Evolutionary conservation across 2,888 invertebrate genomes (phyloP), one percentile per base, ranked within the genome.

Genomic region (Eupithecia vulgata): DNA sequence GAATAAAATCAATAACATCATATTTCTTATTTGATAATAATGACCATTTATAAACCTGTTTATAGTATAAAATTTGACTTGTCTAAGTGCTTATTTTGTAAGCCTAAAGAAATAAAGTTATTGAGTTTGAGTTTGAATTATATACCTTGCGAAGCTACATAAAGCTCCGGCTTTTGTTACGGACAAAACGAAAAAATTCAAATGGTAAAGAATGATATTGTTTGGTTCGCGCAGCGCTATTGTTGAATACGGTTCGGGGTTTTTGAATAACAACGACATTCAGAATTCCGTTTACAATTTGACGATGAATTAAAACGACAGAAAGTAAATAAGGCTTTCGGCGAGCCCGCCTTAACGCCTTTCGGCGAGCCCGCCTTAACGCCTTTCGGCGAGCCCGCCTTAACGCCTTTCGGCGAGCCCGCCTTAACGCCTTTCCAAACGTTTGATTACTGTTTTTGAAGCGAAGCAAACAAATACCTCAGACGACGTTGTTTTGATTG

Each of bases 151-250:
- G n/a, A n/a, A n/a, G n/a, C n/a, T n/a, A n/a, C 70, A 76, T 76
- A 69, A 73, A 73, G 69, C 62, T 13, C 66, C 59, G 6, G 66
- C 73, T 45, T 71, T 76, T 76, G 75, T 76, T 68, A 67, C 57
- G 17, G 37, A 71, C 68, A 45, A 48, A 68, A 76, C 67, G 30
- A 48, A 70, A 75, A 76, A 73, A 71, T 71, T 62, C 72, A 78
- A 76, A 78, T 72, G 71, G 72, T 71, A 66, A 67, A 67, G 71
- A 78, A 73, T 76, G 71, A 73, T 76, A 71, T 70, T 68, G 69
- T 76, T 72, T 65, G 73, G 71, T 72, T 74, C 76, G 76, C 72
- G 66, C 67, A 67, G 70, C 72, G 62, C 73, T 66, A 78, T 79
- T 76, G 77, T 79, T 71, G 61, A 42, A 37, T 52, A 30, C 57